Base-by-base conservation (phyloP, 2,113 vertebrate species). In the Plestiodon gilberti region DNA sequence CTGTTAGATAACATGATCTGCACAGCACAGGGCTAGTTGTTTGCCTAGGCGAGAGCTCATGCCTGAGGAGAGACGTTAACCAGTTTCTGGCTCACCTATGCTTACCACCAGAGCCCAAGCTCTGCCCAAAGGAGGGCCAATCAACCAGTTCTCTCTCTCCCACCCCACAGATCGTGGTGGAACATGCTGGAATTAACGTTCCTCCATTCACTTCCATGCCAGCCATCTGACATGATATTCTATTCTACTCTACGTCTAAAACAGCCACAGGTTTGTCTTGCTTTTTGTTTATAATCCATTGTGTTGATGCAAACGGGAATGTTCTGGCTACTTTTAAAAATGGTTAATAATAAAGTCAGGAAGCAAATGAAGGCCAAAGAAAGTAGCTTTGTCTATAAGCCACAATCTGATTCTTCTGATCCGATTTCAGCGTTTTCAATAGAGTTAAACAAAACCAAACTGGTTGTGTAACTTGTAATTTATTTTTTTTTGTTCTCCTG, bases 351-450 rank as follows among this genome's bases (percentile, higher is more conserved):
- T 78, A 67, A 79, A 59, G 35, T 59, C 76, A 70, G 65, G 9
- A 71, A 80, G 65, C 55, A 73, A 73, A 73, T 43, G 67, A 80
- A 80, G 33, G 14, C 13, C 38, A 40, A 73, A 35, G 20, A 80
- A 80, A 80, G 40, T 62, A 48, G 65, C 57, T 73, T 80, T 80
- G 38, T 71, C 67, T 71, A 33, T 86, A 86, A 86, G 62, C 65
- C 35, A 73, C 74, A 61, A 73, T 73, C 55, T 86, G 69, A 73
- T 73, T 74, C 48, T 83, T 61, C 52, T 73, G 81, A 83, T 83
- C 81, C 55, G 55, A 86, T 73, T 86, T 79, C 62, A 81, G 62
- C 18, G 13, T 48, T 81, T 65, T 65, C 67, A 86, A 61, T n/a
- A 43, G 67, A 20, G 55, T 62, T 59, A 85, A 85, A n/a, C 23